A percentile compares a stretch with the other conserved stretches of the same genome.
Evolutionary conservation across 2,888 invertebrate genomes (phyloP).

Genomic region (Drosophila melanosoma): DNA sequence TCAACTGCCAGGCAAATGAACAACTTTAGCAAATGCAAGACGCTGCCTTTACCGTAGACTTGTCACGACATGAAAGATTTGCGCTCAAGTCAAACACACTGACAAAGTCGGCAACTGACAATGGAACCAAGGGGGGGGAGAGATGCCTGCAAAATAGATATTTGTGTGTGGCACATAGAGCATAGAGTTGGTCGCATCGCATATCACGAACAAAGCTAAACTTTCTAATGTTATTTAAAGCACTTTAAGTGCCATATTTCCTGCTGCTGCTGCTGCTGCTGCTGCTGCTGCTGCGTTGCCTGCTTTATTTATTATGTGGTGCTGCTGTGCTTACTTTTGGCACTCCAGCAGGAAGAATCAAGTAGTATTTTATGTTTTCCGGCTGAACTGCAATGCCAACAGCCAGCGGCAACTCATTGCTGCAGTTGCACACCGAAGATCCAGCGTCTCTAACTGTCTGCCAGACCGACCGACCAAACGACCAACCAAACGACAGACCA

Average conservation of each 20-base stretch:
- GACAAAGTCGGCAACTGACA: slow-evolving; percentile 69
- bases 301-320: slow-evolving; percentile 78
- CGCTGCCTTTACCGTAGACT: slow-evolving; percentile 58
- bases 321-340: slow-evolving; percentile 77
- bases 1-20: slow-evolving; percentile 77
- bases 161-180: background rate
- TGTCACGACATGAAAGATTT: slow-evolving; percentile 79
- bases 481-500: background rate
- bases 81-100: slow-evolving; percentile 75
- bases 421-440: slow-evolving; percentile 36
- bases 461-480: background rate
- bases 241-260: slow-evolving; percentile 81
- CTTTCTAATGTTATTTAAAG: slow-evolving; percentile 81
- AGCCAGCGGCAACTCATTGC: slow-evolving; percentile 65
- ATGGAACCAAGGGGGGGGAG: slow-evolving; percentile 5
- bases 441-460: slow-evolving; percentile 1
- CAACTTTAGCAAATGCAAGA: slow-evolving; percentile 77
- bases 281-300: slow-evolving; percentile 44
- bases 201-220: slow-evolving; percentile 55
- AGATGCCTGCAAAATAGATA: no score
- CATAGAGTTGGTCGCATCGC: slow-evolving; percentile 11
- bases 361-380: slow-evolving; percentile 81
- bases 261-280: slow-evolving; percentile 45
- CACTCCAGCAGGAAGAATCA: slow-evolving; percentile 79
- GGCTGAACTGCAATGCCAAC: slow-evolving; percentile 80